Evolutionary conservation across 1,140 invertebrate genomes (phyloP), one percentile per base, ranked within the genome.

Genomic region (Drosophila funebris): DNA sequence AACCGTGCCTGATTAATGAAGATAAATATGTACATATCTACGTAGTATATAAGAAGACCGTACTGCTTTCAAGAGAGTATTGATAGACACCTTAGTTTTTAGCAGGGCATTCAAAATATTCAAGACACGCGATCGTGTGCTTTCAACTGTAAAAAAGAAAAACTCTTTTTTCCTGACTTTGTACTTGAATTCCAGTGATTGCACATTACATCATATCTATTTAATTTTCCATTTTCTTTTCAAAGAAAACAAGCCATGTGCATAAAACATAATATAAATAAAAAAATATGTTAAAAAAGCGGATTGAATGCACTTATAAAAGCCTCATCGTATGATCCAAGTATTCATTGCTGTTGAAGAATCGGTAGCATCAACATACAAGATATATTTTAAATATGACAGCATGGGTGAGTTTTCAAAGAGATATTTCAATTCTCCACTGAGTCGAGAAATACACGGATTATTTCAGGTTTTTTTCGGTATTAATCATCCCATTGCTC

Each of bases 321-420:
- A 52, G 16, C 44, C 16, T 7, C 37, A 44, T 13, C 6, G 6
- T 27, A 52, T 20, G n/a, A 9, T 24, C 0, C 14, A 58, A 22
- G 13, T 36, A 33, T 52, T 72, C 62, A 72, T 72, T 72, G 53
- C 62, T 72, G 53, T 50, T 43, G 20, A 27, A 27, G 62, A 33
- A 44, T 58, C 11, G 7, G 27, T 37, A 27, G n/a, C 29, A 27
- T 52, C 33, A 13, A 57, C 27, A 31, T 14, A 14, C 4, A 36
- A 52, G 6, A 18, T 7, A 52, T n/a, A 16, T 37, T 37, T 69
- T 13, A 13, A 69, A 29, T 5, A 69, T 69, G 66, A 53, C 27
- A 24, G 14, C 39, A 18, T 29, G 57, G 46, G 66, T 69, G 41
- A 69, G 56, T 29, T 8, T 22, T 8, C 50, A 14, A 24, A 16